Conservation (phyloP, 2,888 invertebrate genomes). For the Polymixis flavicincta region DNA sequence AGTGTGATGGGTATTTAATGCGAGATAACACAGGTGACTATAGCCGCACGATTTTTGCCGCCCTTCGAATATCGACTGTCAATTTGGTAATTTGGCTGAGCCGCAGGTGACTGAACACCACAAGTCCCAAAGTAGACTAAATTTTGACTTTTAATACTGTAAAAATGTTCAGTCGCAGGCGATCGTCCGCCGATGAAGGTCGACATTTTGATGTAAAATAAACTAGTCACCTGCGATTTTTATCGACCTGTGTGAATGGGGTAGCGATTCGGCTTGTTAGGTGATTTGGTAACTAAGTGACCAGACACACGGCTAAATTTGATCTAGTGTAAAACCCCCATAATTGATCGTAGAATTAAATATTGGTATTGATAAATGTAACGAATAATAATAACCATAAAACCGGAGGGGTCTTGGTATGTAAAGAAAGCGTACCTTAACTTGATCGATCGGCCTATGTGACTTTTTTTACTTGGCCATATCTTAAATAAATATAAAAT, state of each 20-base stretch:
- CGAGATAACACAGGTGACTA: too few species aligned
- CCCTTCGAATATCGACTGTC: too few species aligned
- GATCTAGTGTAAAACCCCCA: background rate
- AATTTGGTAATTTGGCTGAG: too few species aligned
- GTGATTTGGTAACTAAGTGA: background rate
- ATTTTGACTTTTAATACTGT: background rate
- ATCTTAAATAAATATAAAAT: too few species aligned
- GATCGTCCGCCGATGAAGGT: conserved; percentile 5
- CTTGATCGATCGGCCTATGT: too few species aligned
- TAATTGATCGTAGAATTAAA: background rate
- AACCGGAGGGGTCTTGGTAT: too few species aligned
- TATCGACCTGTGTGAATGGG: background rate
- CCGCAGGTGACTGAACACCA: too few species aligned
- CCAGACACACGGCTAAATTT: background rate
- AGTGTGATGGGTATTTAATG: background rate
- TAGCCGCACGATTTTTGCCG: too few species aligned
- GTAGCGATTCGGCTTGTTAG: background rate
- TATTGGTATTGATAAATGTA: background rate
- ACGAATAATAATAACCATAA: too few species aligned
- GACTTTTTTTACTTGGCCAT: too few species aligned
- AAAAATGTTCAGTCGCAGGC: conserved; percentile 60
- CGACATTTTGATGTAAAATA: background rate
- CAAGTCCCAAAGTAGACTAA: too few species aligned
- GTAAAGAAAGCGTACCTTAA: too few species aligned
- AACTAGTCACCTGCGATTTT: background rate